These are phyloP conservation scores for Caranx melampygus DNA, from an alignment of 2,113 vertebrate species.

Conservation along the genomic window DNA sequence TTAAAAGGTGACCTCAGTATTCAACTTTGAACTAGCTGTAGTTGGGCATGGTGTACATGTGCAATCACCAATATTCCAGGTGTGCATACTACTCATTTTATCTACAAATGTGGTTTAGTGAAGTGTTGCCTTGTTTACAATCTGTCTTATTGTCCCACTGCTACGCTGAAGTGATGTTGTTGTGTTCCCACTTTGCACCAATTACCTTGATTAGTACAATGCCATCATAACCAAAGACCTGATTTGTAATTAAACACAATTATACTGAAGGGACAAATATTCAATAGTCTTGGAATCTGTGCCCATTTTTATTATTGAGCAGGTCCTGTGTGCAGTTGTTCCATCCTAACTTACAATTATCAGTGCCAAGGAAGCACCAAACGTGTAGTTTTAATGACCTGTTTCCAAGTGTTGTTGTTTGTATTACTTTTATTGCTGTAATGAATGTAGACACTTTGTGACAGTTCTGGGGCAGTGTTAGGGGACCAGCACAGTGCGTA, in stretches of 20 bases:
- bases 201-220: background rate
- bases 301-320: background rate
- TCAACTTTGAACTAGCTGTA: background rate
- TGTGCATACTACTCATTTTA: background rate
- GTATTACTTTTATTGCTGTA: conserved; percentile 10
- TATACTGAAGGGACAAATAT: background rate
- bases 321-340: background rate
- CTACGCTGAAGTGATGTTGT: background rate
- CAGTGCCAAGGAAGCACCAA: background rate
- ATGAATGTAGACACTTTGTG: conserved; percentile 10
- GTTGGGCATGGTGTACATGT: background rate
- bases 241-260: conserved; percentile 12
- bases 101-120: background rate
- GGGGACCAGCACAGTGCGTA: background rate
- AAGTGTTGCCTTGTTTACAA: background rate
- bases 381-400: conserved; percentile 10
- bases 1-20: background rate
- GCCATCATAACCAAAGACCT: background rate
- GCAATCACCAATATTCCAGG: background rate
- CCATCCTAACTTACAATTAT: background rate
- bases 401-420: conserved; percentile 14
- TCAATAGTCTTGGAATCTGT: background rate
- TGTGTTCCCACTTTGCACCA: background rate
- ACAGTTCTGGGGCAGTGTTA: conserved; percentile 24
- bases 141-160: background rate